Conservation (phyloP, 2,888 invertebrate genomes). For the Pristionchus maxplancki region DNA sequence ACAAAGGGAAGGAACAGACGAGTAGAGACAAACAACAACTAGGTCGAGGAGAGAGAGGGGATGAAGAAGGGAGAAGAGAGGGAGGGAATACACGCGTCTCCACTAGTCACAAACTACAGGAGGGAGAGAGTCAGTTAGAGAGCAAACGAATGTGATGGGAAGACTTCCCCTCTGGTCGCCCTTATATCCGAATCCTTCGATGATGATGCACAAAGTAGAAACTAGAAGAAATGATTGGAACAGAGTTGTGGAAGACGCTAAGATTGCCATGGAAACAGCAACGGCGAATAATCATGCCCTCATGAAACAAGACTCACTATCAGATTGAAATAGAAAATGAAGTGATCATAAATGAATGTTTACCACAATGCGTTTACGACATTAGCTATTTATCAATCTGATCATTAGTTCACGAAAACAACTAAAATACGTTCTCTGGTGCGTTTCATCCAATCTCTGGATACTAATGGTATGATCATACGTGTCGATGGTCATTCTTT, state of each 20-base stretch:
- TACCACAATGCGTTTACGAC: too few relatives aligned
- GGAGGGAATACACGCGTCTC: background rate
- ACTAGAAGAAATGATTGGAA: background rate
- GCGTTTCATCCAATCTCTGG: background rate
- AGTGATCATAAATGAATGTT: background rate
- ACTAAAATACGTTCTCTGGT: background rate
- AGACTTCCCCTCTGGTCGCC: background rate
- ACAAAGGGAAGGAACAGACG: background rate
- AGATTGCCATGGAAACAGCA: too few relatives aligned
- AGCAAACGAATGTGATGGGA: background rate
- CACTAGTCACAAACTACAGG: background rate
- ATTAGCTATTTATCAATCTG: background rate
- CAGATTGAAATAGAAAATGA: too few relatives aligned
- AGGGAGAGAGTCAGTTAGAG: background rate
- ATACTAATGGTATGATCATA: too few relatives aligned
- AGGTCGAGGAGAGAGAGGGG: background rate
- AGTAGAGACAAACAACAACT: background rate
- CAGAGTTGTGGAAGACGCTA: too few relatives aligned
- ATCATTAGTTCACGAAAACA: background rate
- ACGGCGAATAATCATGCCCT: too few relatives aligned
- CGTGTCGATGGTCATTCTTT: too few relatives aligned
- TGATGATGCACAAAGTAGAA: constrained; percentile 1
- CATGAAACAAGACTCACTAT: too few relatives aligned
- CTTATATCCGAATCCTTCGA: background rate
- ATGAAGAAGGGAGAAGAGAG: background rate